Evolutionary conservation across 2,888 invertebrate species (phyloP).

Genomic region (Brachyopa scutellaris): DNA sequence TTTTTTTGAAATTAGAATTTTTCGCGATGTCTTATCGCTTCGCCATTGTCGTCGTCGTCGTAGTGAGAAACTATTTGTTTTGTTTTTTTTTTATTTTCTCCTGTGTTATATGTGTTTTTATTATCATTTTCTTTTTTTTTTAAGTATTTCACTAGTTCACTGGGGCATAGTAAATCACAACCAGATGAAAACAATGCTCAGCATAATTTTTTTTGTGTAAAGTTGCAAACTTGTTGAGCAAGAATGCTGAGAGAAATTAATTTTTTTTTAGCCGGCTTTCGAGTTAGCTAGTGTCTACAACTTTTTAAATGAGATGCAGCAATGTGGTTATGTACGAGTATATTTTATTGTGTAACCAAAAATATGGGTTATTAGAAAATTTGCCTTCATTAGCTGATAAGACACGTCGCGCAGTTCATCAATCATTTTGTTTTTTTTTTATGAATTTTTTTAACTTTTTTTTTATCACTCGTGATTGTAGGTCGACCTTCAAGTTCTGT

Average conservation of each 20-base stretch:
- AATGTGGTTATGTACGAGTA: not conserved
- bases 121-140: constrained; percentile 26
- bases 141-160: constrained; percentile 26
- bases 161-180: constrained; percentile 61
- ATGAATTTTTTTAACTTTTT: no score
- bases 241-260: constrained; percentile 28
- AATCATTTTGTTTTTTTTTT: not conserved
- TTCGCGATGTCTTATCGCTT: constrained; percentile 41
- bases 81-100: no score
- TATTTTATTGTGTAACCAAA: not conserved
- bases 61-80: constrained; percentile 7
- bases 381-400: not conserved
- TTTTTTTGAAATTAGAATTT: constrained; percentile 47
- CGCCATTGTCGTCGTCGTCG: constrained; percentile 1
- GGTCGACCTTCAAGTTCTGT: no score
- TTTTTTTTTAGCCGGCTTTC: no score
- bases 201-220: constrained; percentile 19
- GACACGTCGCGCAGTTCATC: not conserved
- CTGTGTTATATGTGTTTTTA: constrained; percentile 4
- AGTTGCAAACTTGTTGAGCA: constrained; percentile 7
- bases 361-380: not conserved
- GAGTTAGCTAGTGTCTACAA: not conserved
- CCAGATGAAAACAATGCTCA: constrained; percentile 15
- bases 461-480: no score
- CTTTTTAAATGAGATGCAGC: not conserved